These are phyloP conservation scores for Semibalanus balanoides DNA, from an alignment of 1,140 invertebrate genomes.

Conservation along the genomic window DNA sequence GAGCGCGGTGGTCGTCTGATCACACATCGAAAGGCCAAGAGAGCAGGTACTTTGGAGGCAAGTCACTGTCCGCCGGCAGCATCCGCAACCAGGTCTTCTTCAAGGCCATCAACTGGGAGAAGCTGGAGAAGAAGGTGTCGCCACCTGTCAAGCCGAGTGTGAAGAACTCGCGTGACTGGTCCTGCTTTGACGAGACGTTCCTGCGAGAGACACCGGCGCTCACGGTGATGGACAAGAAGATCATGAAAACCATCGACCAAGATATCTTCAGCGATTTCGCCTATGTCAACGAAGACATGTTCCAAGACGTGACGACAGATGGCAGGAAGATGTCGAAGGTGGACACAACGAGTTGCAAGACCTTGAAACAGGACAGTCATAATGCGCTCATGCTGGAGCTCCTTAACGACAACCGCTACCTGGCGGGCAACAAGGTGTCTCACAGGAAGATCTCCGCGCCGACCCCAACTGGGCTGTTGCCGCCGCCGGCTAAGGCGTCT, in stretches of 20 bases:
- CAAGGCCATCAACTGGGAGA: slow-evolving; percentile 70
- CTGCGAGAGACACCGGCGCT: neutral
- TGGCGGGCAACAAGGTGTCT: neutral
- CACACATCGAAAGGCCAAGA: too few species aligned
- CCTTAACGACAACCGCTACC: neutral
- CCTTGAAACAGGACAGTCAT: neutral
- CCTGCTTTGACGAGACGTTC: neutral
- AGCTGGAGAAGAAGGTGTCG: slow-evolving; percentile 46
- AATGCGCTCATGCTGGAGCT: neutral
- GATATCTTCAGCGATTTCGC: neutral
- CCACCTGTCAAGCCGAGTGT: neutral
- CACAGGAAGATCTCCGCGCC: neutral
- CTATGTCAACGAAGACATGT: neutral
- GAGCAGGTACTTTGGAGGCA: too few species aligned
- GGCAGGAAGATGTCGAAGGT: neutral
- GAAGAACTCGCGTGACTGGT: neutral
- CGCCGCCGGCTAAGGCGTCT: too few species aligned
- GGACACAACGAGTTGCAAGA: neutral
- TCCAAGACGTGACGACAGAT: neutral
- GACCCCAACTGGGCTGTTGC: neutral
- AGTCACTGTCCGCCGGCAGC: slow-evolving; percentile 68
- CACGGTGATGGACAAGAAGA: neutral
- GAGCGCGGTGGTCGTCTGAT: too few species aligned
- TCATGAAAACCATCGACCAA: neutral
- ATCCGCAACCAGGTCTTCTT: slow-evolving; percentile 89